phyloP scores from a whole-genome alignment of 2,888 invertebrate species.

The Ectobius pallidus region DNA sequence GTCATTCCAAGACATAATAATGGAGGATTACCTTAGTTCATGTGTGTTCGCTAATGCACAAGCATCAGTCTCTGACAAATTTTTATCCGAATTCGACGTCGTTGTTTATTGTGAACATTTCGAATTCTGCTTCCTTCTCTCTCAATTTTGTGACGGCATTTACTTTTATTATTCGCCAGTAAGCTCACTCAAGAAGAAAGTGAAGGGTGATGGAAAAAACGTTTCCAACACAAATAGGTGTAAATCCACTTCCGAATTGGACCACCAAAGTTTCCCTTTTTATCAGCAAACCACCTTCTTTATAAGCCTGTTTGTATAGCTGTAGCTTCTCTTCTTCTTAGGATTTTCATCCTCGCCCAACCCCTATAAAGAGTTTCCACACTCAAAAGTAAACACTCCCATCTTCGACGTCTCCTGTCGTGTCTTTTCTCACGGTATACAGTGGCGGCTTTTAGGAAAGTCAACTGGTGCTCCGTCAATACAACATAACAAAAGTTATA shows the following conservation, averaged over 20 bases:
- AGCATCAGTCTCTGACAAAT: no score
- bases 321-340: not conserved
- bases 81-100: no score
- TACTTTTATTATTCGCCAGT: slow-evolving; percentile 5
- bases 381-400: slow-evolving; percentile 4
- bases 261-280: not conserved
- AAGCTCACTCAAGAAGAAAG: not conserved
- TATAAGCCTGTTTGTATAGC: slow-evolving; percentile 23
- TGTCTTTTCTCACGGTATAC: slow-evolving; percentile 1
- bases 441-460: no score
- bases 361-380: not conserved
- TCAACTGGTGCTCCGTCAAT: no score
- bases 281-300: slow-evolving; percentile 17
- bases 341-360: not conserved
- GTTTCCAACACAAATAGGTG: not conserved
- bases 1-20: no score
- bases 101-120: no score
- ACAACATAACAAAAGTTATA: no score
- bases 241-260: slow-evolving; percentile 4
- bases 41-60: no score
- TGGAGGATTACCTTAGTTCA: no score
- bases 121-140: no score
- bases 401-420: not conserved
- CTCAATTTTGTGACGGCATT: no score
- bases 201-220: not conserved